Evolutionary conservation across 1,140 invertebrate genomes (phyloP), one percentile per base, ranked within the genome.

Genomic region (Trypoxylus dichotomus): DNA sequence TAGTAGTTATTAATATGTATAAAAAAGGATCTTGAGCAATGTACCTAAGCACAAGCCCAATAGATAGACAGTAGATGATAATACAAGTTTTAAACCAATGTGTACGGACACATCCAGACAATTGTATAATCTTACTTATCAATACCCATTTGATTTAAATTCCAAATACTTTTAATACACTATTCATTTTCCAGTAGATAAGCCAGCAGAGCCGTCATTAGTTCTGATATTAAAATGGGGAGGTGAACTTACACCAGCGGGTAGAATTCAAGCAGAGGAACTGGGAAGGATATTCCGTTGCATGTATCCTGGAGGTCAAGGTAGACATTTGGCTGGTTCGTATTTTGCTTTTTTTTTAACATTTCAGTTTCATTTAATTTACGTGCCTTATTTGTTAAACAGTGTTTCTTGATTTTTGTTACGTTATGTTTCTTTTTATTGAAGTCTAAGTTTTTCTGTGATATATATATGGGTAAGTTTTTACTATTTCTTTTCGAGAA

Each of bases 211-310:
- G 82, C 96, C 96, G 2, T 97, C 96, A 0, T 87, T 98, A 60
- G 94, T 99, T 15, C 88, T 99, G 43, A 99, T 99, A 80, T 88
- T 99, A 32, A 99, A 99, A 89, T 99, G 98, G 98, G 98, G 98
- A 76, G 98, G 98, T 41, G 98, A 99, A 88, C 87, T 99, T 81
- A 99, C 98, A n/a, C 97, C 98, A 1, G 97, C 97, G 0, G 98
- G 98, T 19, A 91, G 96, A 76, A 94, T 98, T 29, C 97, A 99
- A 88, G 98, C 98, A 2, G 98, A 99, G 89, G 97, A 99, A 86
- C 87, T 99, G 37, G 98, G 98, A 3, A 91, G 97, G 80, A 97
- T 99, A 83, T 99, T 99, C 88, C 92, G 98, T 75, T 99, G 97
- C 90, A 98, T 99, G 93, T 99, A 99, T 88, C 98, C 94, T 10